Evolutionary conservation across 2,888 invertebrate genomes (phyloP), one percentile per base, ranked within the genome.

Genomic region (Agonopterix arenella): DNA sequence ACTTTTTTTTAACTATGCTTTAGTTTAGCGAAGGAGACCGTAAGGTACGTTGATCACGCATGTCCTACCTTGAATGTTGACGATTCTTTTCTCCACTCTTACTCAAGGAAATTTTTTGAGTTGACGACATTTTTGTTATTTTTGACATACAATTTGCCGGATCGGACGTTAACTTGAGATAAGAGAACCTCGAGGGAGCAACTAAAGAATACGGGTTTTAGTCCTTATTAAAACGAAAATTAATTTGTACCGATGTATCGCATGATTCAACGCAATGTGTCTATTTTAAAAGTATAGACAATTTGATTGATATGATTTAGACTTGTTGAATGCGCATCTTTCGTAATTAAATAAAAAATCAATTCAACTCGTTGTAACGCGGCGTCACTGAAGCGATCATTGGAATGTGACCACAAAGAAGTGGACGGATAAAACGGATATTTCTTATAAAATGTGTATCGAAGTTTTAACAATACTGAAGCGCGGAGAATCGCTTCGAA

Each of bases 401-500:
- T 67, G 76, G 76, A 76, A 77, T 77, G 74, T 76, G 73, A 78
- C 75, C 73, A 69, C 70, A 69, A 70, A 68, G 71, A 70, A 73
- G 70, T 61, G 65, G 28, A 5, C 28, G 28, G 64, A 64, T 63
- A 64, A 67, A 68, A 67, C 66, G 71, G 66, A 60, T 61, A 66
- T 66, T 75, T 73, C 70, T 73, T 68, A 70, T 64, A 69, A 71
- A 76, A 69, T 71, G 64, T 71, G 69, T 68, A 61, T 61, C 62
- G 55, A 61, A 69, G 55, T 62, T 62, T 57, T 28, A 28, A 64
- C 61, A 65, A 69, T 64, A 64, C 58, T 58, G 63, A 70, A 62
- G 63, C 76, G 77, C 60, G 59, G 61, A 82, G 55, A 81, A 85
- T 84, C 70, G 76, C 62, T 75, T 73, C 72, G 76, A 70, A 74